Conservation (phyloP, 2,888 invertebrate species). For the Perithous albicinctus region DNA sequence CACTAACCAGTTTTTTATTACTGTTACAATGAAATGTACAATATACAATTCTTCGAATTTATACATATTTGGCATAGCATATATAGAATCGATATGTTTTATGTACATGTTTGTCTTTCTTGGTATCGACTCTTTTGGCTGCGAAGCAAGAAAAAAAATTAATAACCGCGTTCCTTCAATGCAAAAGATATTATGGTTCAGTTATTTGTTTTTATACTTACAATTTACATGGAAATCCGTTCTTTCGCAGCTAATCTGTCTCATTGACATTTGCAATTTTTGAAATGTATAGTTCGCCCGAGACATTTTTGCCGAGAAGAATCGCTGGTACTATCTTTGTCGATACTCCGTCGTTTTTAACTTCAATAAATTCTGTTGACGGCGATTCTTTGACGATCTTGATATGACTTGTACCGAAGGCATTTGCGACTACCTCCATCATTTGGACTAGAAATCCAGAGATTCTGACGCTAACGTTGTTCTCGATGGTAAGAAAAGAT, state of each 20-base stretch:
- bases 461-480: conserved; percentile 17
- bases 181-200: conserved; percentile 6
- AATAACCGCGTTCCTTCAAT: conserved; percentile 10
- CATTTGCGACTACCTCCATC: conserved; percentile 14
- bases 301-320: conserved; percentile 14
- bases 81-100: conserved; percentile 6
- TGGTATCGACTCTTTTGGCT: conserved; percentile 3
- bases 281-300: conserved; percentile 4
- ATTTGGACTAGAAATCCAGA: conserved; percentile 7
- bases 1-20: conserved; percentile 1
- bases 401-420: conserved; percentile 14
- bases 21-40: conserved; percentile 11
- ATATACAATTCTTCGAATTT: conserved; percentile 3
- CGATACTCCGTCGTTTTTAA: conserved; percentile 11
- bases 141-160: not conserved
- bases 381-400: conserved; percentile 19
- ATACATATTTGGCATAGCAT: not conserved
- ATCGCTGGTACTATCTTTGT: conserved; percentile 13
- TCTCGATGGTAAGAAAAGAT: conserved; percentile 11
- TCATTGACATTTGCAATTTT: conserved; percentile 14
- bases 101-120: conserved; percentile 4
- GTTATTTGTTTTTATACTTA: conserved; percentile 4
- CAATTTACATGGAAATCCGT: conserved; percentile 1
- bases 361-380: conserved; percentile 10
- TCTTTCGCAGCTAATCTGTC: conserved; percentile 14